Evolutionary conservation across 2,797 vertebrate genomes (phyloP).

Genomic region (Macropodus opercularis): DNA sequence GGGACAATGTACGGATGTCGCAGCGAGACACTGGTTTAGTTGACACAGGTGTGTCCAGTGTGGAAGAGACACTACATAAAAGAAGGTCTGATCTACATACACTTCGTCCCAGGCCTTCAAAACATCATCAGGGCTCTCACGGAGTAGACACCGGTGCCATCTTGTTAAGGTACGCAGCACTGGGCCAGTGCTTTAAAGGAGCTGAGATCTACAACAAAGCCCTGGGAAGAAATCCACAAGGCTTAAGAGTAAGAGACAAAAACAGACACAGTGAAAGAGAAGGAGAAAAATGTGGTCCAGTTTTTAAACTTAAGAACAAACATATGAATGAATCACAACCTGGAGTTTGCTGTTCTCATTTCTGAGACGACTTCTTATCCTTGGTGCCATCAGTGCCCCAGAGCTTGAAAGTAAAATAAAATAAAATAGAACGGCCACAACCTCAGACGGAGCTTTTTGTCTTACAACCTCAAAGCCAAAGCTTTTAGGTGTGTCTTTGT

Average conservation of each 20-base stretch:
- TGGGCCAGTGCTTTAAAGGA: conserved; percentile 26
- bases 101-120: conserved; percentile 25
- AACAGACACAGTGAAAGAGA: conserved; percentile 1
- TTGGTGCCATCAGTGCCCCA: conserved; percentile 32
- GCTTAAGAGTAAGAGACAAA: conserved; percentile 10
- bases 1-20: conserved; percentile 57
- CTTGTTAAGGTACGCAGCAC: not conserved
- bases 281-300: conserved; percentile 8
- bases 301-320: conserved; percentile 16
- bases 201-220: conserved; percentile 21
- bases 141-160: conserved; percentile 13
- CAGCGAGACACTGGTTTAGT: conserved; percentile 39
- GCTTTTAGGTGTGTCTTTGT: conserved; percentile 74
- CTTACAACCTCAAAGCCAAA: conserved; percentile 50
- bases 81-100: conserved; percentile 10
- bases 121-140: conserved; percentile 12
- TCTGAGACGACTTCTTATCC: conserved; percentile 31
- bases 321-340: conserved; percentile 7
- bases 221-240: conserved; percentile 10
- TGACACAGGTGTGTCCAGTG: conserved; percentile 39
- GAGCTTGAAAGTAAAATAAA: conserved; percentile 23
- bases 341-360: conserved; percentile 27
- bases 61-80: conserved; percentile 28
- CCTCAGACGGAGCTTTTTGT: conserved; percentile 43
- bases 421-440: conserved; percentile 9